phyloP scores from a whole-genome alignment of 2,797 vertebrate genomes.

The Manis pentadactyla region DNA sequence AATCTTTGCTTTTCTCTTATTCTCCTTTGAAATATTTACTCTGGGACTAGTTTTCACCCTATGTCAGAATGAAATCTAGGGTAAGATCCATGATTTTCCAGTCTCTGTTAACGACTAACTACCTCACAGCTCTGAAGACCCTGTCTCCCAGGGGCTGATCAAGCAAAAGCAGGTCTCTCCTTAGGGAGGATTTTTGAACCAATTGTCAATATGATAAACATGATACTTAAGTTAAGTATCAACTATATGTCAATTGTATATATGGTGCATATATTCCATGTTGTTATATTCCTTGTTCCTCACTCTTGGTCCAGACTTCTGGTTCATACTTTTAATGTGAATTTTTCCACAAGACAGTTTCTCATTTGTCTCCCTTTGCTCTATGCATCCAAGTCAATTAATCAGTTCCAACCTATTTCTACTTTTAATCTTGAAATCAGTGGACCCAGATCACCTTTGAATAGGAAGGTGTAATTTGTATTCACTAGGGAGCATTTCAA shows the following conservation, averaged over 20 bases:
- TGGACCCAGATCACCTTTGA: background rate
- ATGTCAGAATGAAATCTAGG: background rate
- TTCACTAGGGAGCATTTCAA: background rate
- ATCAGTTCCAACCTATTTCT: constrained; percentile 15
- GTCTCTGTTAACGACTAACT: background rate
- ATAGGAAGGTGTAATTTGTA: constrained; percentile 15
- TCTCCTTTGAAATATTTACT: constrained; percentile 30
- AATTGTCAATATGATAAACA: background rate
- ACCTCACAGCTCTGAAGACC: background rate
- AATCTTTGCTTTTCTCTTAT: background rate
- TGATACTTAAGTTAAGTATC: background rate
- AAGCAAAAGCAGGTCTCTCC: background rate
- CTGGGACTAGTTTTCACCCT: background rate
- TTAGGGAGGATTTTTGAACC: background rate
- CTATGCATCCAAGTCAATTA: constrained; percentile 10
- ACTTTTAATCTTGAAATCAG: background rate
- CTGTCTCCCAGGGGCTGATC: background rate
- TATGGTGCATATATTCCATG: background rate
- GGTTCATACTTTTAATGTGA: constrained; percentile 32
- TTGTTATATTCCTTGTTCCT: background rate
- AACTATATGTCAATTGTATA: background rate
- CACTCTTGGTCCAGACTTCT: background rate
- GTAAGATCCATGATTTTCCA: background rate
- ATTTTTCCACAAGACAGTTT: background rate
- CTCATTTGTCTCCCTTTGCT: constrained; percentile 23